A percentile compares a stretch with the other conserved stretches of the same genome.
phyloP scores from a whole-genome alignment of 2,113 vertebrate species.

The Pteronura brasiliensis region DNA sequence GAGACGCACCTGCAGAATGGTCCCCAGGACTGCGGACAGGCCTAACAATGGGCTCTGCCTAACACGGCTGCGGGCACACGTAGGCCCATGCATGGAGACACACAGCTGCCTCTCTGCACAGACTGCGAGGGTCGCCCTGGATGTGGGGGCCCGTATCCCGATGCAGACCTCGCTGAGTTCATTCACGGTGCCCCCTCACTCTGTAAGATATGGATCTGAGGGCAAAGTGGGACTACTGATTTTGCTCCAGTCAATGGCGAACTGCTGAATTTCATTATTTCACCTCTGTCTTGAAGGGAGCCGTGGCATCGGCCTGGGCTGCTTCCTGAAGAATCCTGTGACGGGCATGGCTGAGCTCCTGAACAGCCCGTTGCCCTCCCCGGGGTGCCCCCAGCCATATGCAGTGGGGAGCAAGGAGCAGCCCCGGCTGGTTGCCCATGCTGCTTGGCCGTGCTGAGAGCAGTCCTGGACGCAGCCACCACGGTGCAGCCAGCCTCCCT shows the following conservation, averaged over 20 bases:
- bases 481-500: neutral
- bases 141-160: neutral
- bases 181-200: neutral
- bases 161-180: conserved; percentile 2
- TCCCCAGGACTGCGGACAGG: neutral
- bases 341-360: neutral
- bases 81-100: neutral
- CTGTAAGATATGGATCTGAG: neutral
- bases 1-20: neutral
- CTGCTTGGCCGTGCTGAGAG: accelerated
- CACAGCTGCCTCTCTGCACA: neutral
- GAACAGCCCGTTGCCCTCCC: neutral
- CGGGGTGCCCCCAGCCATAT: neutral
- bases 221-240: neutral
- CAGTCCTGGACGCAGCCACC: neutral
- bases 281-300: conserved; percentile 45
- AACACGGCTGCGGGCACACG: neutral
- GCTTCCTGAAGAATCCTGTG: neutral
- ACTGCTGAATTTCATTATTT: conserved; percentile 42
- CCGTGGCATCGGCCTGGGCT: neutral
- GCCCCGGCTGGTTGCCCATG: neutral
- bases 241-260: conserved; percentile 11
- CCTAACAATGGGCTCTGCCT: neutral
- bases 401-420: neutral
- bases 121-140: neutral